These are phyloP conservation scores for Gastrophryne carolinensis DNA, from an alignment of 2,797 vertebrate species.

Conservation along the genomic window DNA sequence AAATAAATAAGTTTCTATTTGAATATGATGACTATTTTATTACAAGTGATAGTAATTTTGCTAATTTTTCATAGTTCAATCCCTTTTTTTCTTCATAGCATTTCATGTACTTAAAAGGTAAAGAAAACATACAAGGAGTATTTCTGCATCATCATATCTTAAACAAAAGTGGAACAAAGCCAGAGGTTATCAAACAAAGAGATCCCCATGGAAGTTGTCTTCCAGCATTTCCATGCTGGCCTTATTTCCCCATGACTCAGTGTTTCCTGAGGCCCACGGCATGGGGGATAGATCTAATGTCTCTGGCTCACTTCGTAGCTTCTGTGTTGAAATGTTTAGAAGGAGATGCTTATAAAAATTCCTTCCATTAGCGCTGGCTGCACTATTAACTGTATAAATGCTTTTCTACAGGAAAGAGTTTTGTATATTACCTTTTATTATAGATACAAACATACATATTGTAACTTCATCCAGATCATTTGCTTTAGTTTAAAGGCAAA, in stretches of 20 bases:
- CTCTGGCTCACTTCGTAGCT: not conserved
- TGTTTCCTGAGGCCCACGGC: conserved; percentile 37
- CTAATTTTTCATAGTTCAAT: no score
- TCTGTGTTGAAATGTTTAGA: conserved; percentile 39
- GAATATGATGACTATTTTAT: no score
- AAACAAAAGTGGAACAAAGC: conserved; percentile 38
- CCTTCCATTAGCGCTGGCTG: conserved; percentile 1
- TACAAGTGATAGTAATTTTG: no score
- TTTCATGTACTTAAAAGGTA: not conserved
- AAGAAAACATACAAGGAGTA: not conserved
- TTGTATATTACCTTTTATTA: not conserved
- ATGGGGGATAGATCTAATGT: conserved; percentile 3
- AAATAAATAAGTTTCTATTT: no score
- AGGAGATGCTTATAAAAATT: conserved; percentile 18
- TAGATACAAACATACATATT: no score
- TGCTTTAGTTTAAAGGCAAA: no score
- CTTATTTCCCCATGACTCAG: conserved; percentile 38
- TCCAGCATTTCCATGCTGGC: not conserved
- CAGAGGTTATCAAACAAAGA: conserved; percentile 33
- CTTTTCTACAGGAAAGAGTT: not conserved
- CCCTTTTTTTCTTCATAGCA: no score
- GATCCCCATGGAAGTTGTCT: conserved; percentile 29
- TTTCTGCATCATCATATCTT: conserved; percentile 4
- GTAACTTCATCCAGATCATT: no score
- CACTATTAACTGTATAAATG: not conserved